phyloP scores from a whole-genome alignment of 2,888 invertebrate genomes.

The Trichopoda pennipes region DNA sequence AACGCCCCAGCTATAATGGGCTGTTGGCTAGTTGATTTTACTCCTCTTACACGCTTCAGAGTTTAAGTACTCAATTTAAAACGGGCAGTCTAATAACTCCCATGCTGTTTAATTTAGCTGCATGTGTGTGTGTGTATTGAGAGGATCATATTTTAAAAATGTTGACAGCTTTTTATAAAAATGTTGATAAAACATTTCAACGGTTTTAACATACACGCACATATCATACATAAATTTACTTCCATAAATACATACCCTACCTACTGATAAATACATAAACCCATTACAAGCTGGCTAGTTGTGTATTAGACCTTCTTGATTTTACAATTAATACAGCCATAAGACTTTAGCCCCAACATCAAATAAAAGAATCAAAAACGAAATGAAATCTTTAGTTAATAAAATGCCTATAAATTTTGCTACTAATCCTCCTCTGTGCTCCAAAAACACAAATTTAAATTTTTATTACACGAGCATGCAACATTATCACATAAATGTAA shows the following conservation, averaged over 20 bases:
- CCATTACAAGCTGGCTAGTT: slow-evolving; percentile 7
- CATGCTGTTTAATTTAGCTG: slow-evolving; percentile 37
- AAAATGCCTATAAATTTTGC: slow-evolving; percentile 62
- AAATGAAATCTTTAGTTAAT: slow-evolving; percentile 24
- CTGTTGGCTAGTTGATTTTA: neutral
- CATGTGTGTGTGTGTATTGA: slow-evolving; percentile 56
- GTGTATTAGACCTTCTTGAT: slow-evolving; percentile 18
- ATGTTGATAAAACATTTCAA: slow-evolving; percentile 69
- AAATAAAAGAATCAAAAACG: no score
- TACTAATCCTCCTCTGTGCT: slow-evolving; percentile 66
- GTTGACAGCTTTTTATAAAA: slow-evolving; percentile 77
- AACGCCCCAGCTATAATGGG: slow-evolving; percentile 56
- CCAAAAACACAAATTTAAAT: slow-evolving; percentile 66
- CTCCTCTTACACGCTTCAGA: slow-evolving; percentile 38
- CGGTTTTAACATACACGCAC: slow-evolving; percentile 22
- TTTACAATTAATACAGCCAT: slow-evolving; percentile 55
- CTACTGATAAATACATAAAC: no score
- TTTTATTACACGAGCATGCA: slow-evolving; percentile 64
- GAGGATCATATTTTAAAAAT: slow-evolving; percentile 78
- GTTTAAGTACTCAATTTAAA: slow-evolving; percentile 23
- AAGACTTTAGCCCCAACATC: slow-evolving; percentile 5
- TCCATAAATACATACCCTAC: neutral
- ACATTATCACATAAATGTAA: slow-evolving; percentile 27
- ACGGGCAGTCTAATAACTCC: slow-evolving; percentile 24
- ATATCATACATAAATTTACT: slow-evolving; percentile 22